These are phyloP conservation scores for Exephanes ischioxanthus DNA, from an alignment of 2,888 invertebrate species.

Conservation along the genomic window DNA sequence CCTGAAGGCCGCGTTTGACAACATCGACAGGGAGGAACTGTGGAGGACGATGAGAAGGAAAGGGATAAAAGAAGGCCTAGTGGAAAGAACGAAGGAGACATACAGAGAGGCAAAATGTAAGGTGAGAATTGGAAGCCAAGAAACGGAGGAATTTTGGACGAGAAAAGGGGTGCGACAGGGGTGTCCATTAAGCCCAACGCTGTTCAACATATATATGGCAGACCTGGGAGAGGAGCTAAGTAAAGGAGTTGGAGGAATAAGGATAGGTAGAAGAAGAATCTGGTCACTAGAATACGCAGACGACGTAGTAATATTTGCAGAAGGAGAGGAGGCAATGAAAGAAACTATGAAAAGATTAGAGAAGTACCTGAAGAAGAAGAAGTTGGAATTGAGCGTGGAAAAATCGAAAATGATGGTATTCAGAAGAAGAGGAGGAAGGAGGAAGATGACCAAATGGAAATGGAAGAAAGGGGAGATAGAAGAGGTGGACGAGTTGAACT, in stretches of 20 bases:
- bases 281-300: conserved; percentile 62
- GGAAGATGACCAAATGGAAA: conserved; percentile 19
- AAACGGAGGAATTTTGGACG: conserved; percentile 60
- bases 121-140: conserved; percentile 44
- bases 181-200: conserved; percentile 65
- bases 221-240: conserved; percentile 49
- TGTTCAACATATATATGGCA: conserved; percentile 64
- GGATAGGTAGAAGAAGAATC: conserved; percentile 36
- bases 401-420: conserved; percentile 53
- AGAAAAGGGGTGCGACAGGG: conserved; percentile 67
- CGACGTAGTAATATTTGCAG: conserved; percentile 46
- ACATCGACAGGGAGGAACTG: conserved; percentile 62
- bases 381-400: conserved; percentile 18
- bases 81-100: conserved; percentile 35
- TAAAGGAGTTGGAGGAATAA: conserved; percentile 56
- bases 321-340: conserved; percentile 22
- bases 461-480: conserved; percentile 44
- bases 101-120: conserved; percentile 54
- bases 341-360: conserved; percentile 23
- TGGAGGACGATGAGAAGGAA: conserved; percentile 59
- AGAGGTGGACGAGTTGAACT: conserved; percentile 47
- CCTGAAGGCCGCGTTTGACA: conserved; percentile 70
- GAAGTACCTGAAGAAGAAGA: conserved; percentile 27
- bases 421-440: conserved; percentile 27
- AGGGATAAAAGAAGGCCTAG: conserved; percentile 33